Evolutionary conservation across 2,888 invertebrate species (phyloP), one percentile per base, ranked within the genome.

Genomic region (Synergus japonicus): DNA sequence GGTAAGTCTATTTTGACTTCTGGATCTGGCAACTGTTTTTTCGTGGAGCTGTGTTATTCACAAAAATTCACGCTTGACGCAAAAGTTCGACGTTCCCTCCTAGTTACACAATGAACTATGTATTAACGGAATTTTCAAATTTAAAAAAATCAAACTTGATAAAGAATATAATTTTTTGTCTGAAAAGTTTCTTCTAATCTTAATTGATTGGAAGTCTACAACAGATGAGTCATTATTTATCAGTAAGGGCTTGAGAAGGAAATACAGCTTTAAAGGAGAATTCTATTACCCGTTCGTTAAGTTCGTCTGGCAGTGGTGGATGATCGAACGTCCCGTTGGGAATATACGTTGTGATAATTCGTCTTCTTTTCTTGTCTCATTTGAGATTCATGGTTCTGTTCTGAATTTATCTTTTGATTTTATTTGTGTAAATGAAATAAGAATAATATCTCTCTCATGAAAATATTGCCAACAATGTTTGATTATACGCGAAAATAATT

Each of bases 311-410:
- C 49, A n/a, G 49, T 8, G n/a, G n/a, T 2, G 49, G 15, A 15
- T 49, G 49, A 49, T 49, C 49, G 49, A 49, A 49, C 49, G n/a
- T 49, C n/a, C 49, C 49, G n/a, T n/a, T 49, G 49, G 49, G 15
- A 49, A 49, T 49, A 49, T n/a, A n/a, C n/a, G 15, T n/a, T 49
- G 49, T n/a, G 49, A 49, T n/a, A n/a, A 49, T 49, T 49, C 49
- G 49, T 49, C 49, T 49, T 49, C 49, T 49, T n/a, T 49, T 49
- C 49, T n/a, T 49, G 49, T 49, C 49, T n/a, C n/a, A 49, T 49
- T 49, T n/a, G 49, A n/a, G 49, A n/a, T 49, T 49, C 49, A 49
- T 49, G 7, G n/a, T 8, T n/a, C n/a, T 49, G 49, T 49, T 49
- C 49, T 49, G n/a, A 49, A 49, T n/a, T 49, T 49, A 15, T n/a